Percentiles rank a stretch among this genome's conserved stretches.
Conservation (phyloP, 2,113 vertebrate genomes). For the Paratilapia polleni region DNA sequence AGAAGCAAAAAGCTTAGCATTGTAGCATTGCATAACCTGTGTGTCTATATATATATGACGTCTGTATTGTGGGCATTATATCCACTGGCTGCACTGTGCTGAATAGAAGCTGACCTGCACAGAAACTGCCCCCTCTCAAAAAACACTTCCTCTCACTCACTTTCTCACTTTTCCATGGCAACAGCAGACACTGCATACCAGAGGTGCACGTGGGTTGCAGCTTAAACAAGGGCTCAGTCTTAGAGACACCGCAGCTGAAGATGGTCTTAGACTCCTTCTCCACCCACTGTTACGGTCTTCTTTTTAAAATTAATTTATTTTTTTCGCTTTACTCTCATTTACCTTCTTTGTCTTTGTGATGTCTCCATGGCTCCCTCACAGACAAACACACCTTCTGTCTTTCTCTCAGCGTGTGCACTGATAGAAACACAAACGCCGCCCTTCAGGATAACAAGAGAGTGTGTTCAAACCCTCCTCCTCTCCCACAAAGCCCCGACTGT, state of each 20-base stretch:
- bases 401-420: not conserved
- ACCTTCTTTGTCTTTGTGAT: slow-evolving; percentile 19
- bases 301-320: not conserved
- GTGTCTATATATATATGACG: not conserved
- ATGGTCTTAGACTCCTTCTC: slow-evolving; percentile 32
- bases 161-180: slow-evolving; percentile 77
- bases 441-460: slow-evolving; percentile 45
- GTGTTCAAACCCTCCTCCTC: slow-evolving; percentile 52
- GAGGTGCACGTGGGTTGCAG: slow-evolving; percentile 77
- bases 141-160: slow-evolving; percentile 50
- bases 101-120: slow-evolving; percentile 59
- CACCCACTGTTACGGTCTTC: not conserved
- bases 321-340: slow-evolving; percentile 14
- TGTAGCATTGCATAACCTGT: slow-evolving; percentile 12
- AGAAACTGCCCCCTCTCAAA: slow-evolving; percentile 58
- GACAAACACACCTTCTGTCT: slow-evolving; percentile 1
- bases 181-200: slow-evolving; percentile 79
- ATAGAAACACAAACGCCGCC: slow-evolving; percentile 26
- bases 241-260: slow-evolving; percentile 53
- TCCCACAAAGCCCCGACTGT: slow-evolving; percentile 85
- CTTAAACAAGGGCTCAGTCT: slow-evolving; percentile 77
- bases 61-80: slow-evolving; percentile 31
- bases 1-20: slow-evolving; percentile 12
- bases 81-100: slow-evolving; percentile 37
- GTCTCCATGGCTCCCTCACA: not conserved